Percentiles rank a stretch among this genome's conserved stretches.
Conservation (phyloP, 2,797 vertebrate species). For the Uromys caudimaculatus region DNA sequence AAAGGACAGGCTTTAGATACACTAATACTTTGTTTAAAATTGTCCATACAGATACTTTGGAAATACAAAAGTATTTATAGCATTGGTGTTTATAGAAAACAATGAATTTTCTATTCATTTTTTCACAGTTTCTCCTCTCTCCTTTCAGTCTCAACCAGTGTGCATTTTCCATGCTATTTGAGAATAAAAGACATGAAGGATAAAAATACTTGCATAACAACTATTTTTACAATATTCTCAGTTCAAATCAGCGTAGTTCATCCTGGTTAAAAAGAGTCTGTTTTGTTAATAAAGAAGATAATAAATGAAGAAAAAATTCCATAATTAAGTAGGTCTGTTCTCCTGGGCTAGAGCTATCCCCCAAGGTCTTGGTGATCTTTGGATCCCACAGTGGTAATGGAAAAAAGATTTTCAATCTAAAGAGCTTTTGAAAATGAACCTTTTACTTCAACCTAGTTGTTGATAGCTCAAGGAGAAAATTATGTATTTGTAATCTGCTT, state of each 20-base stretch:
- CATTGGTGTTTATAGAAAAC: neutral
- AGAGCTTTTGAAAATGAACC: neutral
- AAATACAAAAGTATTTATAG: conserved; percentile 50
- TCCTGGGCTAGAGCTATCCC: conserved; percentile 17
- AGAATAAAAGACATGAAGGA: conserved; percentile 73
- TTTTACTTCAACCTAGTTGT: conserved; percentile 44
- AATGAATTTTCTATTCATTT: neutral
- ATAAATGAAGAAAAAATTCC: conserved; percentile 75
- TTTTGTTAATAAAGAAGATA: conserved; percentile 69
- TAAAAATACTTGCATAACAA: conserved; percentile 79
- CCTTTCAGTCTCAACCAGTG: neutral
- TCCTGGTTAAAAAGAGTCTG: conserved; percentile 33
- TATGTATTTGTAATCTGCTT: conserved; percentile 38
- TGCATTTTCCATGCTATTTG: conserved; percentile 39
- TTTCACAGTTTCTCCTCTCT: neutral
- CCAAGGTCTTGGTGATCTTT: conserved; percentile 57
- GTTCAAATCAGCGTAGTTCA: conserved; percentile 66
- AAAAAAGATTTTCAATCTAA: conserved; percentile 25
- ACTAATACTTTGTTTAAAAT: neutral
- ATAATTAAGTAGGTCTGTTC: conserved; percentile 37
- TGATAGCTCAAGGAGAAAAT: conserved; percentile 39
- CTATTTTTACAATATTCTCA: conserved; percentile 74
- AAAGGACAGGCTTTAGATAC: neutral
- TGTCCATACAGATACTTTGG: neutral
- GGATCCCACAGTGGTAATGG: neutral